Evolutionary conservation across 2,888 invertebrate genomes (phyloP), one percentile per base, ranked within the genome.

Genomic region (Drosophila acutilabella): DNA sequence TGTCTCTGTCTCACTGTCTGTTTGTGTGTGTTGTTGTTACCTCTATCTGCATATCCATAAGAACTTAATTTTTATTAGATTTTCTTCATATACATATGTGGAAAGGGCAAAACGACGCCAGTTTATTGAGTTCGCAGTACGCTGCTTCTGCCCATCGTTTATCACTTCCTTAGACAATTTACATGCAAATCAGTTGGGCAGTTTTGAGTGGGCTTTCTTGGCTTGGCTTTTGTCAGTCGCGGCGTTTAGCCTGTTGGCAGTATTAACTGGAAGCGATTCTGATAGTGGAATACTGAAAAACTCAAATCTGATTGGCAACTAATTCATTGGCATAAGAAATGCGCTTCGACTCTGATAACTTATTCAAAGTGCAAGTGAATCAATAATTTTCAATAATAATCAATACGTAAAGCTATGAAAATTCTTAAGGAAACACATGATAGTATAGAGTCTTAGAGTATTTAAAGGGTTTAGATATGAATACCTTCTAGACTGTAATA

Each of bases 111-210:
- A 71, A 47, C 67, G 56, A 52, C 64, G 69, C 64, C 76, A 56
- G 70, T 57, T 65, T 65, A 76, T 71, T 57, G 59, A 65, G 59
- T 71, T 58, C 47, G 60, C 57, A 50, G 76, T 67, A 56, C 76
- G 71, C 36, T 36, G 3, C 36, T 36, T 0, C 62, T 70, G 75
- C 53, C 78, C 73, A 69, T 71, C 88, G 81, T 88, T 89, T 58
- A 81, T 89, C 88, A 85, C 88, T 86, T 86, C 86, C 86, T 86
- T 65, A 73, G 82, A 82, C 80, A 88, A 89, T 86, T 89, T 85
- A 71, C 88, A 89, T 88, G 88, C 89, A 88, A 89, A 88, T 89
- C 71, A 65, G 66, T 59, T 60, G 45, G 59, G 47, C 41, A 45
- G 30, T 36, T 57, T 45, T 13, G 26, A 64, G 64, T 67, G 61